Base-by-base conservation (phyloP, 2,888 invertebrate species). In the Neoascia interrupta region DNA sequence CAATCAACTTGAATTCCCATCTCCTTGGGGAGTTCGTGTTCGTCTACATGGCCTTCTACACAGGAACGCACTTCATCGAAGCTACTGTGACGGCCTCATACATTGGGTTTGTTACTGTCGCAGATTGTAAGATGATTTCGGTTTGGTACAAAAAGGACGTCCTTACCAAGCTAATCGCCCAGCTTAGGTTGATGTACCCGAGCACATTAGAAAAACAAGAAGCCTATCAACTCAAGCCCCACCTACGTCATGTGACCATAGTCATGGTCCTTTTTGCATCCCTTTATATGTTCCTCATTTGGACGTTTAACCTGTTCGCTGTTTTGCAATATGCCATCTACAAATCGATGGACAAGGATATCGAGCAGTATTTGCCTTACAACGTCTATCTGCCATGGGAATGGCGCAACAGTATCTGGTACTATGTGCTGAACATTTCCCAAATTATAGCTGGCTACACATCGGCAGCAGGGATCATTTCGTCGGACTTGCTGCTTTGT, bases 251-350 rank as follows among this genome's bases (percentile, higher is more conserved):
- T 13, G 85, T 82, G 41, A 83, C 75, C 6, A 63, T 79, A 8
- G 79, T 85, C 0, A 84, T 83, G 54, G 64, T 83, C 19, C 83
- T 84, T 16, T 87, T 85, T 61, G 83, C 83, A 2, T 60, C 83
- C 2, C 37, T 85, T 21, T 84, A 87, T 23, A 16, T 84, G 76
- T 36, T 84, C 1, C 81, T 86, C 1, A 84, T 85, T 18, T 87
- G 85, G 85, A 83, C 83, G 0, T 88, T 87, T 51, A 88, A 87
- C 68, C 74, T 87, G 0, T 86, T 84, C 26, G 75, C 84, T 34
- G 81, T 79, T 0, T 19, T 84, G 6, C 83, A 83, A 56, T 86
- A 85, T 72, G 23, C 83, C 16, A 81, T 86, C 15, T 84, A 76
- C 5, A 84, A 83, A 8, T 53, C 84, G 63, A 37, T 74, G 1